Evolutionary conservation across 2,113 vertebrate species (phyloP).

Genomic region (Copsychus sechellarum): DNA sequence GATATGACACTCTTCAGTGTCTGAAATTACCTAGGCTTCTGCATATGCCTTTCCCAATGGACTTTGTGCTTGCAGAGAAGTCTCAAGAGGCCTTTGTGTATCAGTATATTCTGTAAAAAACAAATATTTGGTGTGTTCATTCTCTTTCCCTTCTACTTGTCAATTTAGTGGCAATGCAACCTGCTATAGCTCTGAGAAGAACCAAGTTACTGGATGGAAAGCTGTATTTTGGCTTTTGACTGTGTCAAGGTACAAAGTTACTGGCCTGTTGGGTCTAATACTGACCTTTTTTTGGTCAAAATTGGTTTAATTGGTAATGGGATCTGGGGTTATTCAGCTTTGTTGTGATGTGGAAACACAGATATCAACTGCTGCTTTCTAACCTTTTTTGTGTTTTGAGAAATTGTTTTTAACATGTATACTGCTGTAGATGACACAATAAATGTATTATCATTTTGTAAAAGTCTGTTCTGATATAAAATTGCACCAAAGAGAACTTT

Average conservation of each 20-base stretch:
- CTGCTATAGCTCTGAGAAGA: constrained; percentile 14
- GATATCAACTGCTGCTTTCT: constrained; percentile 43
- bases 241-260: constrained; percentile 38
- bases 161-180: constrained; percentile 16
- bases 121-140: constrained; percentile 3
- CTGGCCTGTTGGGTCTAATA: constrained; percentile 13
- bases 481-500: constrained; percentile 17
- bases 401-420: constrained; percentile 66
- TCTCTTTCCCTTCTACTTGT: constrained; percentile 6
- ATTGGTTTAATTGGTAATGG: background rate
- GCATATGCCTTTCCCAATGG: background rate
- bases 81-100: constrained; percentile 44
- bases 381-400: constrained; percentile 64
- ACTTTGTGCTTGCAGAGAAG: constrained; percentile 18
- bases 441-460: constrained; percentile 75
- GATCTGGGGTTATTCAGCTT: constrained; percentile 30
- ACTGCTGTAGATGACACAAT: constrained; percentile 75
- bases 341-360: constrained; percentile 38
- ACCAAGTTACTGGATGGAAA: background rate
- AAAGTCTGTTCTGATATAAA: constrained; percentile 26
- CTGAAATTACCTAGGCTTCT: constrained; percentile 19
- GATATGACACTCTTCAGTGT: constrained; percentile 42
- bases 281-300: constrained; percentile 50
- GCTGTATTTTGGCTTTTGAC: constrained; percentile 50
- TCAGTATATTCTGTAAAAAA: constrained; percentile 6